Conservation (phyloP, 2,797 vertebrate genomes). For the Hoplostethus mediterraneus region DNA sequence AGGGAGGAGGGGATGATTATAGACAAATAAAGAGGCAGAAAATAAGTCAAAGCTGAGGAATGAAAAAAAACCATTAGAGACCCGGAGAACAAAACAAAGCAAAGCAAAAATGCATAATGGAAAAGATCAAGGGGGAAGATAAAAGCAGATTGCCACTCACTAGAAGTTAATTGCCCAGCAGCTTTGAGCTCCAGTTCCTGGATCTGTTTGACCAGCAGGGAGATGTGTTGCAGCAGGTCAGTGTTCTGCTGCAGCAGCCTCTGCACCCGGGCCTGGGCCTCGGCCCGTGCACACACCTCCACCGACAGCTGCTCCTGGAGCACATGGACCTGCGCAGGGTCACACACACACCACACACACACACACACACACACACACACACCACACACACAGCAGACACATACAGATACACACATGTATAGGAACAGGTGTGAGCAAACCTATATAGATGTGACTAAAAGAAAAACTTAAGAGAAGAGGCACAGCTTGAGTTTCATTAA, state of each 20-base stretch:
- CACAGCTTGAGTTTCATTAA: not conserved
- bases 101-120: not conserved
- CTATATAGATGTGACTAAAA: too few species aligned
- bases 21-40: not conserved
- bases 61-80: not conserved
- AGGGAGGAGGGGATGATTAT: not conserved
- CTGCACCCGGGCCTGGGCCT: constrained; percentile 94
- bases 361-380: constrained; percentile 19
- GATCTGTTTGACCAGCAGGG: constrained; percentile 95
- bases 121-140: not conserved
- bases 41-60: not conserved
- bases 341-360: constrained; percentile 13
- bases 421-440: not conserved
- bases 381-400: not conserved
- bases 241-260: constrained; percentile 97
- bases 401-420: not conserved
- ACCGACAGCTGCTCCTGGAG: constrained; percentile 95
- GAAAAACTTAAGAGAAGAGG: too few species aligned
- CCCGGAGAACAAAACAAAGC: not conserved
- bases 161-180: constrained; percentile 85
- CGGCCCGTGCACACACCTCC: constrained; percentile 90
- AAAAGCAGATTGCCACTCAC: constrained; percentile 80
- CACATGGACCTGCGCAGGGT: constrained; percentile 87
- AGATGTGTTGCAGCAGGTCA: constrained; percentile 96
- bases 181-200: constrained; percentile 96